Percentiles rank a stretch among this genome's conserved stretches.
Evolutionary conservation across 2,797 vertebrate genomes (phyloP).

Genomic region (Clarias pachynema): DNA sequence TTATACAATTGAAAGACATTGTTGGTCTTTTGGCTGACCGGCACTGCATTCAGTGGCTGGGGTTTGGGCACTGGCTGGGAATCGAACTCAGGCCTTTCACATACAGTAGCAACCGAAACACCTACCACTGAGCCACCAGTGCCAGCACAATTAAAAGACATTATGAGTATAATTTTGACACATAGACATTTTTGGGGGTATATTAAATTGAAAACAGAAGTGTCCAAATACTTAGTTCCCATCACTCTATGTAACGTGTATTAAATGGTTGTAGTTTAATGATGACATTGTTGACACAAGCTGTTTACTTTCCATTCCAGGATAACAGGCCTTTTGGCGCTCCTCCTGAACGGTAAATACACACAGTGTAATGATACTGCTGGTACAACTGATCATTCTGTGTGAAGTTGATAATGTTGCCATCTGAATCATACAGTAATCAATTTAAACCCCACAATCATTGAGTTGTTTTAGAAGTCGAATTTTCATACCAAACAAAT

Average conservation of each 20-base stretch:
- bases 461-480: not conserved
- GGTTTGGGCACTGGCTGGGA: too few species aligned
- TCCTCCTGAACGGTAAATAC: slow-evolving; percentile 58
- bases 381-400: not conserved
- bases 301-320: slow-evolving; percentile 45
- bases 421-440: not conserved
- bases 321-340: slow-evolving; percentile 51
- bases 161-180: not conserved
- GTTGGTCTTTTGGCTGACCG: too few species aligned
- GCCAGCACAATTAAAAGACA: not conserved
- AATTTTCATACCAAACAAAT: not conserved
- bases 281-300: slow-evolving; percentile 5
- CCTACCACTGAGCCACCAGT: too few species aligned
- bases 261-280: not conserved
- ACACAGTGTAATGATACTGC: not conserved
- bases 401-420: not conserved
- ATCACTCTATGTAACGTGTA: not conserved
- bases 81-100: too few species aligned
- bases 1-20: not conserved
- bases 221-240: not conserved
- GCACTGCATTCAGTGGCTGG: too few species aligned
- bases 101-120: too few species aligned
- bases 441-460: not conserved
- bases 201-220: not conserved
- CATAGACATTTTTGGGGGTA: not conserved